phyloP scores from a whole-genome alignment of 1,140 invertebrate genomes.

The Leucophenga varia region DNA sequence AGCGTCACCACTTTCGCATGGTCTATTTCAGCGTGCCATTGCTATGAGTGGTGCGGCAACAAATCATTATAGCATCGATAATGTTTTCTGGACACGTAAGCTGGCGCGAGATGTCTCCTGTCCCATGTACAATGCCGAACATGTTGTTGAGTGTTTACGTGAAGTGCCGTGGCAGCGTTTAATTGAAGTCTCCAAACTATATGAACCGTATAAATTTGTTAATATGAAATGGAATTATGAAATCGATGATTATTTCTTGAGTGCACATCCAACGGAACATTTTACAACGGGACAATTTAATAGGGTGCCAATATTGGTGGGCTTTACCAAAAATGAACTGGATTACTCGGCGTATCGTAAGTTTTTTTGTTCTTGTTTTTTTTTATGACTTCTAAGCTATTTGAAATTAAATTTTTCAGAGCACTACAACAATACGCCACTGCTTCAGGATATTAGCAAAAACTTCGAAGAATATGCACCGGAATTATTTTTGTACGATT shows the following conservation, averaged over 20 bases:
- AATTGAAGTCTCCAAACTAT: constrained; percentile 22
- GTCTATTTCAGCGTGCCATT: constrained; percentile 65
- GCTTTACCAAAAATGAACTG: constrained; percentile 66
- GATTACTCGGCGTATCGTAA: constrained; percentile 60
- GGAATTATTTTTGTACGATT: constrained; percentile 45
- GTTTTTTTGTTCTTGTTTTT: constrained; percentile 3
- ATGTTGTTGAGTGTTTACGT: constrained; percentile 39
- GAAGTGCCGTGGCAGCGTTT: constrained; percentile 35
- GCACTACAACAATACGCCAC: constrained; percentile 21
- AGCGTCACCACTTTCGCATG: constrained; percentile 58
- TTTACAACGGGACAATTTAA: constrained; percentile 61
- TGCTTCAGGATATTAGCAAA: constrained; percentile 33
- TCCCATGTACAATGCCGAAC: constrained; percentile 26
- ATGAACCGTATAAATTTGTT: constrained; percentile 34
- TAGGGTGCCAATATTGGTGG: constrained; percentile 66
- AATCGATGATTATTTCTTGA: constrained; percentile 32
- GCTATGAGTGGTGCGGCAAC: constrained; percentile 68
- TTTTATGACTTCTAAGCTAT: not conserved
- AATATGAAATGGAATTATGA: constrained; percentile 52
- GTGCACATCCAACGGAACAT: constrained; percentile 58
- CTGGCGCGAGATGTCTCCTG: constrained; percentile 33
- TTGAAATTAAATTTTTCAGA: constrained; percentile 7
- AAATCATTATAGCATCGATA: constrained; percentile 53
- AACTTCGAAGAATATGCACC: constrained; percentile 40
- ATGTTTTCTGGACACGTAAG: constrained; percentile 34